Conservation (phyloP, 1,140 invertebrate genomes). For the Helicoverpa zea region DNA sequence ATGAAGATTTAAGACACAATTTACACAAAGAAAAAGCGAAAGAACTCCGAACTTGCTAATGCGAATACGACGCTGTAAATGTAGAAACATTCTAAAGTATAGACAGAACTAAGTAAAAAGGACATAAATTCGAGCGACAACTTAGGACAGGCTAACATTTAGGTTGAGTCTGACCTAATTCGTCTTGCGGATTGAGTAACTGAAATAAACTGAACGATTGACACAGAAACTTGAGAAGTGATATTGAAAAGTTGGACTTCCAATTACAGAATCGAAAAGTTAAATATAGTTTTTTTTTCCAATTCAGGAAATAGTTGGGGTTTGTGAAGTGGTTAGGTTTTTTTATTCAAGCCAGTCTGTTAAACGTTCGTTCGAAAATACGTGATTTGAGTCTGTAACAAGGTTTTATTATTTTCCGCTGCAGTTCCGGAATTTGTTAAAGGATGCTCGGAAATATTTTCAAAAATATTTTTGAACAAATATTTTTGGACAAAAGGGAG, state of each 20-base stretch:
- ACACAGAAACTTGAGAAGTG: background rate
- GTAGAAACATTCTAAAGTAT: too few relatives aligned
- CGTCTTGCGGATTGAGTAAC: background rate
- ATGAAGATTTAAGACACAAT: too few relatives aligned
- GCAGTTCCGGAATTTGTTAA: background rate
- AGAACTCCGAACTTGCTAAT: too few relatives aligned
- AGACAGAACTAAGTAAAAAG: too few relatives aligned
- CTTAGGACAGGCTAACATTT: background rate
- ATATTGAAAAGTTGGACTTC: background rate
- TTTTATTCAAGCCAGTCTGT: background rate
- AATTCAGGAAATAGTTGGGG: background rate
- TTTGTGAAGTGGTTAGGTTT: background rate
- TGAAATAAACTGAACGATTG: slow-evolving; percentile 6
- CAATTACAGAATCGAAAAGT: background rate
- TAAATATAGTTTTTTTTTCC: slow-evolving; percentile 20
- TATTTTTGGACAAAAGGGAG: background rate
- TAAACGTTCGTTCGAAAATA: background rate
- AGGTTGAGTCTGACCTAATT: background rate
- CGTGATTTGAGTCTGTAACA: slow-evolving; percentile 2
- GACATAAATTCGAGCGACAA: background rate
- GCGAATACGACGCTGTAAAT: too few relatives aligned
- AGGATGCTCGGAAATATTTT: background rate
- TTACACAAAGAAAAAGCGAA: background rate
- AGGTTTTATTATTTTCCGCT: slow-evolving; percentile 1
- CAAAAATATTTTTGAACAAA: background rate